phyloP scores from a whole-genome alignment of 2,888 invertebrate species.

The Ethmia dodecea region DNA sequence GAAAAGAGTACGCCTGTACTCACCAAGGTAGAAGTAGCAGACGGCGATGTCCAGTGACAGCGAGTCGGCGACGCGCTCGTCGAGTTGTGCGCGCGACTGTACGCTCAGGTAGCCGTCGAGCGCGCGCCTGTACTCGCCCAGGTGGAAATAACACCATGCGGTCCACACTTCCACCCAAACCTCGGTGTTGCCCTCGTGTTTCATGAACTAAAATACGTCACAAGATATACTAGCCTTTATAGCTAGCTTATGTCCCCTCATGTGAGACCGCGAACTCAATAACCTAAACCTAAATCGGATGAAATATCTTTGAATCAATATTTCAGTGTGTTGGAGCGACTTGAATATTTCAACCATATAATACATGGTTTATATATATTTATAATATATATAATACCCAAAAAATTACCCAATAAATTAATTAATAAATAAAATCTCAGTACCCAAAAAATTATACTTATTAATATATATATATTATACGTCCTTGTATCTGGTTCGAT shows the following conservation, averaged over 20 bases:
- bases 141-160: slow-evolving; percentile 96
- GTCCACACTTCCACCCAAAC: slow-evolving; percentile 87
- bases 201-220: slow-evolving; percentile 44
- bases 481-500: too few relatives aligned
- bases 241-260: neutral
- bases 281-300: neutral
- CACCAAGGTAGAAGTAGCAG: slow-evolving; percentile 95
- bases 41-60: slow-evolving; percentile 91
- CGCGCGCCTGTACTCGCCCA: slow-evolving; percentile 93
- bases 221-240: neutral
- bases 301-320: too few relatives aligned
- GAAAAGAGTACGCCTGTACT: too few relatives aligned
- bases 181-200: slow-evolving; percentile 54
- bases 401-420: too few relatives aligned
- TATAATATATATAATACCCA: too few relatives aligned
- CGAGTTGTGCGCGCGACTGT: slow-evolving; percentile 42
- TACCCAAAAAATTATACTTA: too few relatives aligned
- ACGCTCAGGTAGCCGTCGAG: slow-evolving; percentile 83
- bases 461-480: too few relatives aligned
- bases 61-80: slow-evolving; percentile 77
- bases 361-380: too few relatives aligned
- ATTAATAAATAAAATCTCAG: too few relatives aligned
- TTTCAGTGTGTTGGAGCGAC: too few relatives aligned
- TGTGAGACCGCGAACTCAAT: neutral
- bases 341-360: too few relatives aligned